These are phyloP conservation scores for Myiagra hebetior DNA, from an alignment of 2,113 vertebrate species.

Conservation along the genomic window DNA sequence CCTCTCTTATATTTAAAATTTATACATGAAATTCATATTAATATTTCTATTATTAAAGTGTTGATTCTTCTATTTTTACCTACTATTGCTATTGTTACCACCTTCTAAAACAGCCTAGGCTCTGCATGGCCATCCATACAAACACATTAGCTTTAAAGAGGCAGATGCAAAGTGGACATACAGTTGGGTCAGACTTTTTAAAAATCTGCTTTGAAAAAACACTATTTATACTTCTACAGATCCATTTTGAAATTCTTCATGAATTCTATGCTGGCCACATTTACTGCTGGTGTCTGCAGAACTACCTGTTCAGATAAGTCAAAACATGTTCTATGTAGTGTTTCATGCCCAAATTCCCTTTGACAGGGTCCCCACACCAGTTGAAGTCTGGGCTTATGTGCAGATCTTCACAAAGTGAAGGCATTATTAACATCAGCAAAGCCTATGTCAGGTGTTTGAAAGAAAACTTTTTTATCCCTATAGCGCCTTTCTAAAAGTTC, in stretches of 20 bases:
- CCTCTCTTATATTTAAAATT: not conserved
- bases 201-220: not conserved
- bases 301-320: not conserved
- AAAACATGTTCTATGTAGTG: not conserved
- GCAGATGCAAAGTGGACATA: not conserved
- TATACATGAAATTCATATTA: not conserved
- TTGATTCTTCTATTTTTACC: not conserved
- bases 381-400: not conserved
- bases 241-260: not conserved
- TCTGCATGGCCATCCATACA: not conserved
- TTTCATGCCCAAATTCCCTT: not conserved
- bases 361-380: not conserved
- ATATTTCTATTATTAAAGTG: not conserved
- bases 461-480: not conserved
- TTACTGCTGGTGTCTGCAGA: not conserved
- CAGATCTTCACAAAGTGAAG: not conserved
- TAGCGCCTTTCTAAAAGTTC: not conserved
- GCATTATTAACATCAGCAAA: not conserved
- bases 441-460: not conserved
- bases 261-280: not conserved
- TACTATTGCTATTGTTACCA: not conserved
- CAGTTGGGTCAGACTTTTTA: not conserved
- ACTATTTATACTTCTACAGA: not conserved
- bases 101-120: not conserved
- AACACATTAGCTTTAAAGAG: not conserved